Percentiles rank a stretch among this genome's conserved stretches.
These are phyloP conservation scores for Dascillus cervinus DNA, from an alignment of 2,888 invertebrate species.

Conservation along the genomic window DNA sequence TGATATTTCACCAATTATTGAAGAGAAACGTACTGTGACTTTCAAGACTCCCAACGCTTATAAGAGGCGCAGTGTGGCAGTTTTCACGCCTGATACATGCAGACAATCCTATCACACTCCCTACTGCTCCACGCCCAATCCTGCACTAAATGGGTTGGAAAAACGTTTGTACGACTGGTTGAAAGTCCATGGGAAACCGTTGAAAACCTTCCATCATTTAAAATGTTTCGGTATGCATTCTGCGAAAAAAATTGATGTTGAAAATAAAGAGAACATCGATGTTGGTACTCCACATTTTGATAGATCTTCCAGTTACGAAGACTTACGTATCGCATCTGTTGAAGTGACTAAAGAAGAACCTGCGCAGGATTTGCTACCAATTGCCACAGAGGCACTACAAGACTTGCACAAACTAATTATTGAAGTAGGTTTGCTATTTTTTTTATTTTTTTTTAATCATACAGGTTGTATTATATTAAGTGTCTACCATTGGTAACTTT, in stretches of 20 bases:
- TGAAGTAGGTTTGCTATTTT: conserved; percentile 43
- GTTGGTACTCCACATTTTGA: conserved; percentile 35
- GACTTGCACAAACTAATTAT: conserved; percentile 47
- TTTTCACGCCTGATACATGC: conserved; percentile 3
- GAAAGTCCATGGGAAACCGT: conserved; percentile 44
- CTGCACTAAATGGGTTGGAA: conserved; percentile 35
- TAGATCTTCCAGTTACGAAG: conserved; percentile 33
- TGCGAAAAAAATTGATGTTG: conserved; percentile 33
- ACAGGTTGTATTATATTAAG: too few species aligned
- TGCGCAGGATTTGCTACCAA: conserved; percentile 18
- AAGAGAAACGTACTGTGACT: conserved; percentile 3
- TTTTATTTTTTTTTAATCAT: conserved; percentile 3
- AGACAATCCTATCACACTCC: conserved; percentile 5
- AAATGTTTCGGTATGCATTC: conserved; percentile 42
- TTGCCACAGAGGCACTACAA: conserved; percentile 45
- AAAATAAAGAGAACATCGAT: conserved; percentile 49
- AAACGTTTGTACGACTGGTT: conserved; percentile 47
- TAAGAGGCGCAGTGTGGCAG: conserved; percentile 7
- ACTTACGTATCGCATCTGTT: conserved; percentile 25
- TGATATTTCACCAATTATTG: conserved; percentile 2
- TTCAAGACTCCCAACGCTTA: conserved; percentile 14
- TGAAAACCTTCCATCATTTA: conserved; percentile 46
- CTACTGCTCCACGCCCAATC: conserved; percentile 9
- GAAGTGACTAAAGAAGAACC: conserved; percentile 26
- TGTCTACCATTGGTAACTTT: too few species aligned